Percentiles rank a stretch among this genome's conserved stretches.
Evolutionary conservation across 2,888 invertebrate genomes (phyloP).

Genomic region (Cerastoderma edule): DNA sequence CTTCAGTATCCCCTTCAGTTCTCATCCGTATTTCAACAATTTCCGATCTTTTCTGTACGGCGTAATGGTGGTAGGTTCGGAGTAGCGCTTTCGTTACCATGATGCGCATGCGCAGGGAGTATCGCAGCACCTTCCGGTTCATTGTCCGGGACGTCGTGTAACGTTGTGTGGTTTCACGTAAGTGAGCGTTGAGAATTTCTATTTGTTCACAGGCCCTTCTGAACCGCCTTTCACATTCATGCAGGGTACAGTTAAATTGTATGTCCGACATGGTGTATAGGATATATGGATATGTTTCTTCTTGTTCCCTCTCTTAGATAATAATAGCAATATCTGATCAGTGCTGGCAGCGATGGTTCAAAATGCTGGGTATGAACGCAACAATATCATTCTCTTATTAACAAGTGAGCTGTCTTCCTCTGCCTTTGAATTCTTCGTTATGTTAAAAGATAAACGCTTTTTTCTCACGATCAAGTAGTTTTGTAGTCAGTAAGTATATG

Average conservation of each 20-base stretch:
- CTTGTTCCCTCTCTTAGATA: too few relatives aligned
- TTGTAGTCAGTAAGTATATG: too few relatives aligned
- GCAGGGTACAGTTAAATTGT: neutral
- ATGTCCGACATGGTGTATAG: neutral
- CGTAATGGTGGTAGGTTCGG: constrained; percentile 3
- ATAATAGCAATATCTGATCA: too few relatives aligned
- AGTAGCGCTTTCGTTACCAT: constrained; percentile 7
- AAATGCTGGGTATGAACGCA: too few relatives aligned
- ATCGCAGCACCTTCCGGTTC: neutral
- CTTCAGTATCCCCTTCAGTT: too few relatives aligned
- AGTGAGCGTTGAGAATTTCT: neutral
- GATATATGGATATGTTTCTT: too few relatives aligned
- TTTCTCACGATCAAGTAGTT: too few relatives aligned
- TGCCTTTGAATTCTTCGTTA: too few relatives aligned
- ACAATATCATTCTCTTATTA: too few relatives aligned
- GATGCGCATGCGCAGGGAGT: constrained; percentile 8
- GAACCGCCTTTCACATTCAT: constrained; percentile 4
- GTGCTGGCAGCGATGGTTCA: too few relatives aligned
- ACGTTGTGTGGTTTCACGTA: neutral
- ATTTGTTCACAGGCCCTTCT: constrained; percentile 10
- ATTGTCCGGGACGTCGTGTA: neutral
- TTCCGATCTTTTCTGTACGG: neutral
- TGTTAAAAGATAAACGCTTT: too few relatives aligned
- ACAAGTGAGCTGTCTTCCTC: too few relatives aligned
- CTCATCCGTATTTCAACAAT: neutral